These are phyloP conservation scores for Arbacia lixula DNA, from an alignment of 53 echinoderm and acorn worm species.

Conservation along the genomic window DNA sequence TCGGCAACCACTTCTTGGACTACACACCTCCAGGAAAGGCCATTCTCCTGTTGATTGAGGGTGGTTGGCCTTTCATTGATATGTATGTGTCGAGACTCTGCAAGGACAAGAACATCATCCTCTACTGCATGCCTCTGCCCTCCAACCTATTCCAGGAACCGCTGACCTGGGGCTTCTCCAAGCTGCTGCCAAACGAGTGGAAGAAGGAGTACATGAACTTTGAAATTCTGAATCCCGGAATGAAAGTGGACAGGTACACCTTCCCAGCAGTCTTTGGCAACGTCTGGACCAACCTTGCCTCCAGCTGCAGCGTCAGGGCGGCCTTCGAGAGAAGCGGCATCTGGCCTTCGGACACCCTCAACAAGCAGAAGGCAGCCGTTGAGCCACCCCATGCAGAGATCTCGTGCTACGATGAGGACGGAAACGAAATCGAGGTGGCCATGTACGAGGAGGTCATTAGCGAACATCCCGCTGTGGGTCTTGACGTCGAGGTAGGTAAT, in stretches of 20 bases:
- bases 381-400: not conserved
- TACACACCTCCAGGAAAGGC: conserved; percentile 11
- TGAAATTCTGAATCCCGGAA: conserved; percentile 42
- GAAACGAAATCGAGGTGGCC: conserved; percentile 44
- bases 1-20: conserved; percentile 54
- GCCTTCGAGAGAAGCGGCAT: conserved; percentile 46
- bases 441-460: conserved; percentile 52
- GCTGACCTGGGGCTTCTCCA: conserved; percentile 28
- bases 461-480: not conserved
- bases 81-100: conserved; percentile 52
- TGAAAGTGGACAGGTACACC: conserved; percentile 46
- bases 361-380: not conserved
- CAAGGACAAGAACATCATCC: conserved; percentile 38
- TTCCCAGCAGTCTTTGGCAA: conserved; percentile 45
- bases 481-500: not conserved
- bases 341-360: conserved; percentile 16
- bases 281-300: conserved; percentile 39
- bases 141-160: conserved; percentile 51
- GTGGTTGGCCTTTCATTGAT: conserved; percentile 39
- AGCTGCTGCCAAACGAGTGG: conserved; percentile 40
- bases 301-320: not conserved
- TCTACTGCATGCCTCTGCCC: conserved; percentile 54
- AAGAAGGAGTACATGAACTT: conserved; percentile 56
- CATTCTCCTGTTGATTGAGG: conserved; percentile 48
- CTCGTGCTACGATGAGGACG: conserved; percentile 45